These are phyloP conservation scores for Brachyistius frenatus DNA, from an alignment of 2,113 vertebrate species.

Conservation along the genomic window DNA sequence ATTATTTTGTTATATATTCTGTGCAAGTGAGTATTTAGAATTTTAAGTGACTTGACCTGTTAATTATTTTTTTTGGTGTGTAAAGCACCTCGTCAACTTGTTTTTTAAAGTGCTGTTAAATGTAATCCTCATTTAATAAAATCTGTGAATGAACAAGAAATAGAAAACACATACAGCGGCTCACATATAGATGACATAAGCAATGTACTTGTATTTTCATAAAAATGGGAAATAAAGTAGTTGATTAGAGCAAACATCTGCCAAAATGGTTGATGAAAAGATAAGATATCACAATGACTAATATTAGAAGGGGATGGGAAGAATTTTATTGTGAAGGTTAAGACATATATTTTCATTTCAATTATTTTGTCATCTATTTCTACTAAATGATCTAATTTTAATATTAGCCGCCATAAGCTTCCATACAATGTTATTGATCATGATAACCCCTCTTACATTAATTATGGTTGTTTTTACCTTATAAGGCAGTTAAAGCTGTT, in stretches of 20 bases:
- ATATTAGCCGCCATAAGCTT: not conserved
- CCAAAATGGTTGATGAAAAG: not conserved
- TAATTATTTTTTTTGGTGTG: too few relatives aligned
- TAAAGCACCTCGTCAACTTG: too few relatives aligned
- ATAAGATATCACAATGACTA: not conserved
- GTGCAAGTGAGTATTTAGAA: too few relatives aligned
- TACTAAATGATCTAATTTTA: not conserved
- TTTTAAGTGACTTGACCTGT: too few relatives aligned
- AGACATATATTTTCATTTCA: not conserved
- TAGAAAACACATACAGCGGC: not conserved
- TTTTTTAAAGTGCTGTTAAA: not conserved
- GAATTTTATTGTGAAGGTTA: not conserved
- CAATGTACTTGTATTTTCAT: not conserved
- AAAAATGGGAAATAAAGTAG: not conserved
- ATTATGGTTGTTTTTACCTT: constrained; percentile 1
- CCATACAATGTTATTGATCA: constrained; percentile 6
- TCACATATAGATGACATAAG: not conserved
- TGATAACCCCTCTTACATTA: constrained; percentile 1
- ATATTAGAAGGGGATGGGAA: not conserved
- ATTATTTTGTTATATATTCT: too few relatives aligned
- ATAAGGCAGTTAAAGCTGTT: not conserved
- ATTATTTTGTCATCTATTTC: not conserved
- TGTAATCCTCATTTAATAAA: not conserved
- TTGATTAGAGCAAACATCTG: constrained; percentile 10
- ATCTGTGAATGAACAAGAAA: not conserved